Conservation (phyloP, 2,888 invertebrate species). For the Melieria omissa region DNA sequence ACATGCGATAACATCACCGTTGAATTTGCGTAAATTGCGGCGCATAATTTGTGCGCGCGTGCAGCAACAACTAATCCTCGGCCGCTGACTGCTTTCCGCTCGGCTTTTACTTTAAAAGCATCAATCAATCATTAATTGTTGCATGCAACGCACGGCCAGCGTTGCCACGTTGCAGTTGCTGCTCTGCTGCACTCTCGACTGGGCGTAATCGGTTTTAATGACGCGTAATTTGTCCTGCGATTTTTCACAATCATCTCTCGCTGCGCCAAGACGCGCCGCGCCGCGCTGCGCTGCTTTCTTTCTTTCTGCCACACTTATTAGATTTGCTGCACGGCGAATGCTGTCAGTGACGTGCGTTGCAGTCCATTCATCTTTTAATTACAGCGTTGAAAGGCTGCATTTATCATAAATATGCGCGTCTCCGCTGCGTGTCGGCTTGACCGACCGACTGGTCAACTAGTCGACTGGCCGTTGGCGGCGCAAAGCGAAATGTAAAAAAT, state of each 20-base stretch:
- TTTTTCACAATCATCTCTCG: constrained; percentile 36
- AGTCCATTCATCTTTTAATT: constrained; percentile 65
- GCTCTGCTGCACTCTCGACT: constrained; percentile 13
- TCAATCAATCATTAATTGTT: constrained; percentile 18
- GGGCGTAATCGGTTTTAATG: constrained; percentile 62
- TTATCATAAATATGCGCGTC: constrained; percentile 53
- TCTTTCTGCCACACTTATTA: not conserved
- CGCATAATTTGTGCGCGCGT: no score
- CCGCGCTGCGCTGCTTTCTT: not conserved
- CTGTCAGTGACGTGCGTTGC: constrained; percentile 3
- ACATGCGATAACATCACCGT: no score
- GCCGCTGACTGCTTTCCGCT: no score
- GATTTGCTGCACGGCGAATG: not conserved
- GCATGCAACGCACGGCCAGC: not conserved
- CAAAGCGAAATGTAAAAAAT: constrained; percentile 34
- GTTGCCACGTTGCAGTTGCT: constrained; percentile 9
- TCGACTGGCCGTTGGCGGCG: constrained; percentile 1
- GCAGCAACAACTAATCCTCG: no score
- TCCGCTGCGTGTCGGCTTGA: not conserved
- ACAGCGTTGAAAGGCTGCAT: constrained; percentile 63
- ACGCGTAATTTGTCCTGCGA: constrained; percentile 55
- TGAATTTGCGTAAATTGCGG: no score
- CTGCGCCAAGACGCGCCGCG: not conserved
- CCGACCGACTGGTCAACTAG: constrained; percentile 1
- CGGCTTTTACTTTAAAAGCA: constrained; percentile 16